These are phyloP conservation scores for Ascidia mentula DNA, from an alignment of 23 tunicate species.

Conservation along the genomic window DNA sequence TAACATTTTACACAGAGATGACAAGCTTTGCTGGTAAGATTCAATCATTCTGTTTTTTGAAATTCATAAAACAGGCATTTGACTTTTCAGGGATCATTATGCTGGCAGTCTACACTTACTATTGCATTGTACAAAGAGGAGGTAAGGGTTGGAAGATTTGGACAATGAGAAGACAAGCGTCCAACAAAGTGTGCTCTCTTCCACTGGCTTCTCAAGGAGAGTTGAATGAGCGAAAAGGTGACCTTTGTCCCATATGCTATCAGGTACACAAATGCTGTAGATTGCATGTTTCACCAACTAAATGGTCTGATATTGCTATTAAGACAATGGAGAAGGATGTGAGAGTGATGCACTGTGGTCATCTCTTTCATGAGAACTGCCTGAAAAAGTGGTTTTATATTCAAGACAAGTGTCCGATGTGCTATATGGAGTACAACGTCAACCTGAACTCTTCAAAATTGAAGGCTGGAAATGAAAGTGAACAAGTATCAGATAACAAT, in stretches of 20 bases:
- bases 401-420: conserved; percentile 96
- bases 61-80: too few relatives aligned
- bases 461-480: neutral
- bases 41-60: neutral
- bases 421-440: conserved; percentile 53
- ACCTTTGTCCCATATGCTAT: conserved; percentile 69
- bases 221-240: conserved; percentile 18
- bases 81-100: conserved; percentile 53
- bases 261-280: conserved; percentile 11
- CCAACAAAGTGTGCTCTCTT: conserved; percentile 54
- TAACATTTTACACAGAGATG: conserved; percentile 68
- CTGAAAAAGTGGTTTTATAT: conserved; percentile 93
- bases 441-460: neutral
- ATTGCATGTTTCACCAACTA: too few relatives aligned
- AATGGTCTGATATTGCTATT: neutral
- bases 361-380: conserved; percentile 81
- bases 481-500: neutral
- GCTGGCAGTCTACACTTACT: conserved; percentile 77
- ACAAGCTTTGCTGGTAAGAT: conserved; percentile 49
- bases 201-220: conserved; percentile 40
- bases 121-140: conserved; percentile 79
- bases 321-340: conserved; percentile 46
- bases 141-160: conserved; percentile 86
- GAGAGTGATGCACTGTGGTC: conserved; percentile 69
- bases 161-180: conserved; percentile 71